Percentiles rank a stretch among this genome's conserved stretches.
Conservation (phyloP, 1,140 invertebrate genomes). For the Drosophila sturtevanti region DNA sequence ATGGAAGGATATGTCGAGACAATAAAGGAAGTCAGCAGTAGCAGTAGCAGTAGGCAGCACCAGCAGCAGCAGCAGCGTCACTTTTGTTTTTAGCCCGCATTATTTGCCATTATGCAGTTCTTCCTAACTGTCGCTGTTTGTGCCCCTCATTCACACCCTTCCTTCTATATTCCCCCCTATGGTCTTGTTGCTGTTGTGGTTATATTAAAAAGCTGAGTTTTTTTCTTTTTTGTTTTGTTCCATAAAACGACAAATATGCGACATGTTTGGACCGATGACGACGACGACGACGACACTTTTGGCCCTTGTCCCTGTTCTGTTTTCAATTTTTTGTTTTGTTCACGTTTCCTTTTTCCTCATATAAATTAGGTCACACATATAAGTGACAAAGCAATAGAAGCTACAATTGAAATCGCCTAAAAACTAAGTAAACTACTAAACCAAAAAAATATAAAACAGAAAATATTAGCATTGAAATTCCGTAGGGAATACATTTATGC, state of each 20-base stretch:
- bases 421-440: not conserved
- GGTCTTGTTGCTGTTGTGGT: conserved; percentile 19
- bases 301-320: conserved; percentile 22
- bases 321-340: conserved; percentile 14
- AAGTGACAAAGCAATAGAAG: not conserved
- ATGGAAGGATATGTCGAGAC: conserved; percentile 70
- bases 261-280: conserved; percentile 24
- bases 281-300: conserved; percentile 7
- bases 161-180: not conserved
- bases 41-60: conserved; percentile 1
- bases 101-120: conserved; percentile 63
- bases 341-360: conserved; percentile 10
- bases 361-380: conserved; percentile 40
- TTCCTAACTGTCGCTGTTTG: not conserved
- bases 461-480: too few species aligned
- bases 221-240: not conserved
- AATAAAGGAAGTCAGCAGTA: conserved; percentile 63
- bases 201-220: conserved; percentile 16
- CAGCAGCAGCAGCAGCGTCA: conserved; percentile 40
- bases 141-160: not conserved
- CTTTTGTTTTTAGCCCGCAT: conserved; percentile 76
- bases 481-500: too few species aligned
- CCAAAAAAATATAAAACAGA: too few species aligned
- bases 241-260: conserved; percentile 34
- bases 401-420: not conserved